Evolutionary conservation across 2,797 vertebrate species (phyloP).

Genomic region (Clarias platycephalus): DNA sequence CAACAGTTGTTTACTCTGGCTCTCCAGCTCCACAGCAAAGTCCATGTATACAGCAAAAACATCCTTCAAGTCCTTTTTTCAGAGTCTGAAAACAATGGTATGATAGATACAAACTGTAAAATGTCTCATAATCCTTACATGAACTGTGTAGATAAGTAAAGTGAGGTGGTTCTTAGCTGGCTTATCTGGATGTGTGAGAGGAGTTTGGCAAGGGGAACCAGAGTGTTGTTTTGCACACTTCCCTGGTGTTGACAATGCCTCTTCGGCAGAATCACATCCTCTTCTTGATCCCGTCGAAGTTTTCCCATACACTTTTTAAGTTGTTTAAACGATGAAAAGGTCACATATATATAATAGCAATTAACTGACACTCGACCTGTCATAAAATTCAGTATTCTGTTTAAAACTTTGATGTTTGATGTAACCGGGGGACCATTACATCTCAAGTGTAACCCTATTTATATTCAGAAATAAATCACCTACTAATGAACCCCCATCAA

Average conservation of each 20-base stretch:
- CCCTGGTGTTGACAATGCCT: conserved; percentile 53
- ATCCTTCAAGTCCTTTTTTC: conserved; percentile 73
- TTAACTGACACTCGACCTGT: neutral
- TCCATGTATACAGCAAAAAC: conserved; percentile 68
- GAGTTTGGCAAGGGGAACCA: conserved; percentile 60
- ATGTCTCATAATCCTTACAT: neutral
- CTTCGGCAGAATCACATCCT: conserved; percentile 47
- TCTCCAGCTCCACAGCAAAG: conserved; percentile 71
- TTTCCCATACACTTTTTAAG: conserved; percentile 65
- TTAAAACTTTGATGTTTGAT: neutral
- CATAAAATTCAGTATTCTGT: too few species aligned
- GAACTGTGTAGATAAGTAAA: neutral
- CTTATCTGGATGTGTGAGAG: conserved; percentile 72
- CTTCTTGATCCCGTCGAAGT: conserved; percentile 61
- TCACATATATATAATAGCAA: neutral
- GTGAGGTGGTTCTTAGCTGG: neutral
- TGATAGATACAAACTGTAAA: neutral
- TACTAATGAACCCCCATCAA: neutral
- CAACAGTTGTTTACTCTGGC: conserved; percentile 67
- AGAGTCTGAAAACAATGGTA: conserved; percentile 66
- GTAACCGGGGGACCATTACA: neutral
- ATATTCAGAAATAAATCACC: neutral
- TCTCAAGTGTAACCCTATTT: neutral
- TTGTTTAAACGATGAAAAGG: neutral
- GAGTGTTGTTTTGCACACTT: conserved; percentile 55